Evolutionary conservation across 1,140 invertebrate species (phyloP), one percentile per base, ranked within the genome.

Genomic region (Drosophila bifasciata): DNA sequence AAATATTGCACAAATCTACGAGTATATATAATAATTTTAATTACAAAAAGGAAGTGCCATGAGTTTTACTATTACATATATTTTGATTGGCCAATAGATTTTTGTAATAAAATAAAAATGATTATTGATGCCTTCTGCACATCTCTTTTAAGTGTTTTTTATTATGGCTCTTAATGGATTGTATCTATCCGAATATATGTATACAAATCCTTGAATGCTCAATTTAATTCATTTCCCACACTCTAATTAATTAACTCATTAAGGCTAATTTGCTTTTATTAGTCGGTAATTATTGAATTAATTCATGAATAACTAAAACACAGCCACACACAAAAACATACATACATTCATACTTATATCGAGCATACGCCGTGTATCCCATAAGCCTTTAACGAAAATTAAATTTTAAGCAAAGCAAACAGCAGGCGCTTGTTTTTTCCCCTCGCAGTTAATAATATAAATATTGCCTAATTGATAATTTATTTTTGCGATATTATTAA

Each of bases 181-280:
- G n/a, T n/a, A n/a, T n/a, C n/a, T n/a, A n/a, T n/a, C n/a, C n/a
- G n/a, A n/a, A n/a, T n/a, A n/a, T n/a, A 25, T 25, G 5, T 25
- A 25, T 9, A 8, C 41, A 44, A 44, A 16, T 15, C 7, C 9
- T 19, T 17, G 2, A 45, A 45, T 17, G 11, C 19, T 43, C 19
- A 40, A 53, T 21, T 41, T 41, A 40, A 41, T 41, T 15, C n/a
- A 44, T 23, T 44, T 44, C 32, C n/a, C n/a, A 13, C 21, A 3
- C 19, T 67, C 5, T 62, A 80, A 84, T 84, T 86, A 63, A 66
- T 62, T 66, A 80, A 76, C 66, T 79, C 80, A 85, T 84, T 86
- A 85, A 49, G 52, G 49, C 67, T 76, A 68, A 84, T 84, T 68
- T 76, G 68, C 81, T 76, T 80, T 76, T 72, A 84, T 80, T 86